Evolutionary conservation across 2,797 vertebrate genomes (phyloP).

Genomic region (Aulostomus chinensis): DNA sequence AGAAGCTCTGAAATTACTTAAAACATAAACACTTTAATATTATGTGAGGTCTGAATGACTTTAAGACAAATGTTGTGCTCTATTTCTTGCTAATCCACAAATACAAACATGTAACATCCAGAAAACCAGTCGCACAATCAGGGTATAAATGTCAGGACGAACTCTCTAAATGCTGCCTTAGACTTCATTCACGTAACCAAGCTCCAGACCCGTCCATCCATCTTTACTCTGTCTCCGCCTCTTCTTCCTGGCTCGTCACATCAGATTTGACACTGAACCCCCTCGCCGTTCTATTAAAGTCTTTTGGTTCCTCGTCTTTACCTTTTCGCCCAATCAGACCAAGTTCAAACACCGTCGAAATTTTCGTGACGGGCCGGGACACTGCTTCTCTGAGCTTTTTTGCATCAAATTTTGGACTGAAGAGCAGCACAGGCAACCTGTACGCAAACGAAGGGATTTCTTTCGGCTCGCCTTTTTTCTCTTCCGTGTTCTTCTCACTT

Average conservation of each 20-base stretch:
- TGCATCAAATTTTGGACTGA: slow-evolving; percentile 90
- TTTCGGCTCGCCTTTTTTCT: slow-evolving; percentile 17
- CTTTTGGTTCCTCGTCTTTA: slow-evolving; percentile 83
- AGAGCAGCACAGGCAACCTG: slow-evolving; percentile 88
- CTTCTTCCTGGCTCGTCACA: slow-evolving; percentile 26
- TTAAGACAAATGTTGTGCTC: slow-evolving; percentile 54
- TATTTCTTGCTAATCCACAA: slow-evolving; percentile 27
- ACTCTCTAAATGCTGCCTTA: slow-evolving; percentile 28
- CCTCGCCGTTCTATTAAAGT: slow-evolving; percentile 90
- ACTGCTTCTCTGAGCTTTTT: slow-evolving; percentile 90
- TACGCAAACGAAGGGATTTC: slow-evolving; percentile 72
- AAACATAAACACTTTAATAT: slow-evolving; percentile 66
- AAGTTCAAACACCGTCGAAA: slow-evolving; percentile 81
- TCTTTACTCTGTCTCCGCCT: too few relatives aligned
- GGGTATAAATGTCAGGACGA: slow-evolving; percentile 54
- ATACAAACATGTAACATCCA: slow-evolving; percentile 36
- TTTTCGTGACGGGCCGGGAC: slow-evolving; percentile 80
- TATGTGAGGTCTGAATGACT: slow-evolving; percentile 50
- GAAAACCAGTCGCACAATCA: slow-evolving; percentile 33
- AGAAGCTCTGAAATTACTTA: slow-evolving; percentile 46
- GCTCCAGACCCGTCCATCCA: slow-evolving; percentile 46
- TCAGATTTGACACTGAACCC: slow-evolving; percentile 76
- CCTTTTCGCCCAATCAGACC: slow-evolving; percentile 78
- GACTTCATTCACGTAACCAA: slow-evolving; percentile 13
- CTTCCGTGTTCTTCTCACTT: slow-evolving; percentile 32